Conservation (phyloP, 37 sponge, comb jelly and placozoan species). For the Cliona cf. orientalis region DNA sequence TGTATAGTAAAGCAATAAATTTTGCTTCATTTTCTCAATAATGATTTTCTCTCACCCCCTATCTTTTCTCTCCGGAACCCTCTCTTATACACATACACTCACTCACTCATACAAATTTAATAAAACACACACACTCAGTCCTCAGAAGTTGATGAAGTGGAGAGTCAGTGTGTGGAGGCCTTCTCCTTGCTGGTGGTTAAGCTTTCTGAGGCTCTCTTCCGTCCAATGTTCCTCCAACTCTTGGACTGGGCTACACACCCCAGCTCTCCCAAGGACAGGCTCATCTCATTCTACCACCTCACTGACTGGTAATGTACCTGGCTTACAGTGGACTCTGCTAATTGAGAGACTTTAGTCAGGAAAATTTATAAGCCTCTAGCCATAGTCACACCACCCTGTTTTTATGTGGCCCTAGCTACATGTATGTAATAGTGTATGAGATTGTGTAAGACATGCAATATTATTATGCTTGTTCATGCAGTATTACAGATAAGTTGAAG, state of each 20-base stretch:
- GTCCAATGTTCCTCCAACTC: constrained; percentile 78
- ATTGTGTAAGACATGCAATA: neutral
- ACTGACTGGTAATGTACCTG: constrained; percentile 65
- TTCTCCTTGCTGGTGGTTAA: constrained; percentile 71
- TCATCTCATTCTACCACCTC: constrained; percentile 86
- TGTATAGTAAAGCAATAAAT: neutral
- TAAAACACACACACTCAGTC: neutral
- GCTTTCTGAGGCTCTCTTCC: constrained; percentile 83
- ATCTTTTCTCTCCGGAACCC: neutral
- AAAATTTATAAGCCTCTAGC: neutral
- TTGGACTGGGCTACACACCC: constrained; percentile 80
- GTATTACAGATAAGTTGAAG: constrained; percentile 73
- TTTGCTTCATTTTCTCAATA: neutral
- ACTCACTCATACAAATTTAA: neutral
- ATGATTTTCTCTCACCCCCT: neutral
- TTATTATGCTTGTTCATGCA: constrained; percentile 10
- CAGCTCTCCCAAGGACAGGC: constrained; percentile 36
- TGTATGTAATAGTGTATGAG: no score
- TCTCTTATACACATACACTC: neutral
- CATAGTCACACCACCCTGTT: neutral
- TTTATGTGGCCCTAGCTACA: no score
- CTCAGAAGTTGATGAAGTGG: constrained; percentile 47
- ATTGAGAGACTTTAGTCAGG: neutral
- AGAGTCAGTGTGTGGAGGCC: constrained; percentile 35
- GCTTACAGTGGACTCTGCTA: neutral